Percentiles rank a stretch among this genome's conserved stretches.
Evolutionary conservation across 23 tunicate genomes (phyloP).

Genomic region (Styela clava): DNA sequence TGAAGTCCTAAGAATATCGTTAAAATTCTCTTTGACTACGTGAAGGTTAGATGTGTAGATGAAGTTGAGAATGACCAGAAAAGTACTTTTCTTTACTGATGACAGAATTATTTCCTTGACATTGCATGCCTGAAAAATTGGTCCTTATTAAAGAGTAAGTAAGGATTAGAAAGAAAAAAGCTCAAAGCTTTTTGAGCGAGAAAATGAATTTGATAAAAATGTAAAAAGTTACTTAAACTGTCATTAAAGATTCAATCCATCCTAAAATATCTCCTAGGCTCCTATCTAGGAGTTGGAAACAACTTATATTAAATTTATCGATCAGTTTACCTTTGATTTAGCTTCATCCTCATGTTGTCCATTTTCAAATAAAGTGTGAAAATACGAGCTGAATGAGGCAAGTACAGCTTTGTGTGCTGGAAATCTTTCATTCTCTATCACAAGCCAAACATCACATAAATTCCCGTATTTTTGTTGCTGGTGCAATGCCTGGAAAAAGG

Average conservation of each 20-base stretch:
- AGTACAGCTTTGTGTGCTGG: conserved; percentile 77
- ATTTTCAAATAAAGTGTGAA: conserved; percentile 64
- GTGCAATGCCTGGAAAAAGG: conserved; percentile 54
- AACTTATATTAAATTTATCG: not conserved
- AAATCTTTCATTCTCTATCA: conserved; percentile 66
- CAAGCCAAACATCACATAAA: conserved; percentile 60
- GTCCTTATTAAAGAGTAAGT: too few relatives aligned
- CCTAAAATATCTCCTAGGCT: not conserved
- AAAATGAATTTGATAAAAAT: too few relatives aligned
- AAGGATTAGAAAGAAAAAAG: too few relatives aligned
- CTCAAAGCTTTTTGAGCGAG: too few relatives aligned
- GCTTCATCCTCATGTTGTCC: conserved; percentile 65
- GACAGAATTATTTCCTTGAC: conserved; percentile 68
- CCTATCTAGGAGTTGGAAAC: not conserved
- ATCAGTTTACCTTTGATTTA: conserved; percentile 55
- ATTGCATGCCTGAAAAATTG: conserved; percentile 62
- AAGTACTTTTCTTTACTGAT: conserved; percentile 52
- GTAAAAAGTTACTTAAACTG: too few relatives aligned
- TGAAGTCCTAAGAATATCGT: conserved; percentile 53
- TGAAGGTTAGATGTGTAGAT: conserved; percentile 73
- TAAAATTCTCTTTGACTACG: conserved; percentile 61
- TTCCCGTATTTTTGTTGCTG: conserved; percentile 56
- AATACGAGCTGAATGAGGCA: conserved; percentile 70
- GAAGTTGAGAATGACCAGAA: conserved; percentile 63
- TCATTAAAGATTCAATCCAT: too few relatives aligned